Evolutionary conservation across 2,797 vertebrate species (phyloP).

Genomic region (Fratercula arctica): DNA sequence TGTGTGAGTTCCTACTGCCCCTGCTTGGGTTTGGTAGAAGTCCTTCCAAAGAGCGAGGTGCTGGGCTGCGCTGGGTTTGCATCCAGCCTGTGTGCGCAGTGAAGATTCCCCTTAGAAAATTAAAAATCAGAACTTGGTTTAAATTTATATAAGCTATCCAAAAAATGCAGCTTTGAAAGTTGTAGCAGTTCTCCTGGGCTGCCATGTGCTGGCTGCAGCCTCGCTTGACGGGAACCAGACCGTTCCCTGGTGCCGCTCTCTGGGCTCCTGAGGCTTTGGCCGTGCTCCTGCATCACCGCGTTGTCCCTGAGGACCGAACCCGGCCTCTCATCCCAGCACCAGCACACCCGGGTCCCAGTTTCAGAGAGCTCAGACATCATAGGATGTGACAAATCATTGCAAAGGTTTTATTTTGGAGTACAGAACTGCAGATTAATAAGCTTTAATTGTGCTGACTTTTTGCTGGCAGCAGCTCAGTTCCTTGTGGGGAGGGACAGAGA

Average conservation of each 20-base stretch:
- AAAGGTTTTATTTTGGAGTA: neutral
- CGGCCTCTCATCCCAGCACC: neutral
- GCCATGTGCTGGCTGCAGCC: neutral
- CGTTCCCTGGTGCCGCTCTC: neutral
- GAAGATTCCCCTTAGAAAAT: neutral
- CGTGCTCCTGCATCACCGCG: neutral
- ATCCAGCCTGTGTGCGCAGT: neutral
- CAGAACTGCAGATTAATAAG: neutral
- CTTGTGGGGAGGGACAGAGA: neutral
- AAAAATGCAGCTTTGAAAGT: neutral
- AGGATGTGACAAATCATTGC: neutral
- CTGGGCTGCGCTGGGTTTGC: neutral
- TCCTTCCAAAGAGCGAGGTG: neutral
- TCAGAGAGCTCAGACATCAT: neutral
- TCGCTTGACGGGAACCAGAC: accelerated
- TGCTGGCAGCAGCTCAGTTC: neutral
- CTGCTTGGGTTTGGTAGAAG: neutral
- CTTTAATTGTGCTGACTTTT: neutral
- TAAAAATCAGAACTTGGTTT: neutral
- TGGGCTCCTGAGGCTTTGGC: neutral
- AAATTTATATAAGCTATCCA: neutral
- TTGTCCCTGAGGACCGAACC: neutral
- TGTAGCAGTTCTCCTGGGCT: neutral
- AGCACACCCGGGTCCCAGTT: accelerated
- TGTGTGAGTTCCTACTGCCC: neutral